These are phyloP conservation scores for Myodes glareolus DNA, from an alignment of 2,113 vertebrate genomes.

Conservation along the genomic window DNA sequence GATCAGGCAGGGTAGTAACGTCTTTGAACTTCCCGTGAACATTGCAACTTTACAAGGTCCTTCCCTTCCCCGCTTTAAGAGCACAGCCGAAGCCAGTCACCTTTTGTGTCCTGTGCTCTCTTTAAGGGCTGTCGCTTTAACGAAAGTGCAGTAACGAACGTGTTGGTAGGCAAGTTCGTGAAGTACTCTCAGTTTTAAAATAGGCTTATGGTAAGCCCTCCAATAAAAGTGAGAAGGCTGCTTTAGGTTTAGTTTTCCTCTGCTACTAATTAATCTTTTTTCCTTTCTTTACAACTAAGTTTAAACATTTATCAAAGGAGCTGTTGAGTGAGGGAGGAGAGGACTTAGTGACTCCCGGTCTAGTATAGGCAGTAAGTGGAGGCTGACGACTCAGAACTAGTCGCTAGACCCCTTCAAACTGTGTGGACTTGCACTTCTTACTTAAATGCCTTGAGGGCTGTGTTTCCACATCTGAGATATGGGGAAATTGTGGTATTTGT, in stretches of 20 bases:
- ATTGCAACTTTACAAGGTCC: constrained; percentile 6
- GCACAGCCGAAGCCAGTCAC: background rate
- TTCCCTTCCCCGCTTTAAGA: background rate
- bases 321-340: background rate
- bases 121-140: background rate
- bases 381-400: background rate
- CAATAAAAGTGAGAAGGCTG: constrained; percentile 7
- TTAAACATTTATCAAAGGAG: constrained; percentile 50
- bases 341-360: background rate
- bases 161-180: background rate
- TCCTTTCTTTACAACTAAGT: constrained; percentile 22
- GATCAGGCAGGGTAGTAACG: background rate
- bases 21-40: background rate
- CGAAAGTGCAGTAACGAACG: background rate
- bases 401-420: background rate
- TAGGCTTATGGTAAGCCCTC: background rate
- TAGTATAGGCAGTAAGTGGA: background rate
- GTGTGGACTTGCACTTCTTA: background rate
- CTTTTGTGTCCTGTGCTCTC: background rate
- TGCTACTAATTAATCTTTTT: constrained; percentile 15
- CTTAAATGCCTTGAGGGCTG: background rate
- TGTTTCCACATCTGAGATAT: constrained; percentile 18
- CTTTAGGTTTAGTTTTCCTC: constrained; percentile 15
- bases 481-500: background rate
- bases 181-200: background rate